Conservation (phyloP, 2,113 vertebrate genomes). For the Ochotona princeps region DNA sequence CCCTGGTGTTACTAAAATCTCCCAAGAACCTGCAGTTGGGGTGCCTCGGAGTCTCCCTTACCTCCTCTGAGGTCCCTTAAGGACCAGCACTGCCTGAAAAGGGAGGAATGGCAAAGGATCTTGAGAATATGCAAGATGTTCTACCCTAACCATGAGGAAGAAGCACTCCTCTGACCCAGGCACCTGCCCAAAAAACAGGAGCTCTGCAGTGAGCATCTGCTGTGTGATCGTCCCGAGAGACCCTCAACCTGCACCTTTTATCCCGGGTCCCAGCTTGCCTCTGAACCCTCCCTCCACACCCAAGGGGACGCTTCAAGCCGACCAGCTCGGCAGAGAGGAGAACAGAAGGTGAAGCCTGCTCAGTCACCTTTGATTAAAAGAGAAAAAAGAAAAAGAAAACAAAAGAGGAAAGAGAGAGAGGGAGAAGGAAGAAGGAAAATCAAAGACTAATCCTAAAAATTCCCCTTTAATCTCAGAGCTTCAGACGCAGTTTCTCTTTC, state of each 20-base stretch:
- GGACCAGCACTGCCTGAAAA: neutral
- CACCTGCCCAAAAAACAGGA: neutral
- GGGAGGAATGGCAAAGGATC: neutral
- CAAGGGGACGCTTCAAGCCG: neutral
- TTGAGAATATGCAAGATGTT: neutral
- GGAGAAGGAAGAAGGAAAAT: conserved; percentile 67
- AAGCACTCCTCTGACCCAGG: neutral
- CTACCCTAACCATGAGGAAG: neutral
- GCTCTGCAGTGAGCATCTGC: neutral
- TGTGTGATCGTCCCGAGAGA: neutral
- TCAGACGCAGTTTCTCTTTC: conserved; percentile 84
- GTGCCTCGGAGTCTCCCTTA: neutral
- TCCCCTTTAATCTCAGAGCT: conserved; percentile 87
- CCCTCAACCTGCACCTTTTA: neutral
- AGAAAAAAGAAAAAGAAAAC: conserved; percentile 62
- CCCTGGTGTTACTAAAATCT: neutral
- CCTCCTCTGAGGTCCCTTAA: neutral
- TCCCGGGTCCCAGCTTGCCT: neutral
- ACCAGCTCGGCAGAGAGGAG: neutral
- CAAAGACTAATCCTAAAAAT: conserved; percentile 86
- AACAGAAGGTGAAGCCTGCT: neutral
- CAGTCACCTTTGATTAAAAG: conserved; percentile 69
- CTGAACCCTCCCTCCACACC: neutral
- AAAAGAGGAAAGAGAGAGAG: conserved; percentile 36
- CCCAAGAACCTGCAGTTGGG: neutral